Evolutionary conservation across 2,888 invertebrate species (phyloP), one percentile per base, ranked within the genome.

Genomic region (Acleris sparsana): DNA sequence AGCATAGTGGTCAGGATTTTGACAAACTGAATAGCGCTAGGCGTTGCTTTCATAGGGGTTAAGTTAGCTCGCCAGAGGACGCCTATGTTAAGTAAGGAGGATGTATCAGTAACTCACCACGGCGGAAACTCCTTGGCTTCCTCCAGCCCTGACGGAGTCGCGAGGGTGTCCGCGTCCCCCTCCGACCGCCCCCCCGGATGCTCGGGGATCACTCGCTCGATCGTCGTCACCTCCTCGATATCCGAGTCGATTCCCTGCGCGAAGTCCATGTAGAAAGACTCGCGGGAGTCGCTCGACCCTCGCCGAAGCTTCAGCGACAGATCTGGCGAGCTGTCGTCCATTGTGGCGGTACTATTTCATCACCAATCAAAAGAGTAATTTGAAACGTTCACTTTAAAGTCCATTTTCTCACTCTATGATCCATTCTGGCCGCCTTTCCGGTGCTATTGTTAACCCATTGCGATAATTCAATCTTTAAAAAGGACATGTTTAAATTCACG

Each of bases 241-340:
- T 97, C 97, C 20, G 97, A 97, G 88, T 97, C 97, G 83, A 97
- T 97, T 69, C 97, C 97, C 92, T 96, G 96, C 78, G 97, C 97
- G 84, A 97, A 97, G 89, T 97, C 97, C 97, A 97, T 97, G 81
- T 97, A 97, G 86, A 97, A 97, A 63, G 97, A 97, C 86, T 97
- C 97, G 71, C 97, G 93, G 44, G 97, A 97, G 88, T 97, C 97
- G 83, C 96, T 97, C 46, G 97, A 97, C 60, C 97, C 97, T 67
- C 97, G 95, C 75, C 97, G 94, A 83, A 97, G 89, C 90, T 97
- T 96, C 72, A 97, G 93, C 92, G 97, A 97, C 88, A 97, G 91
- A 89, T 97, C 97, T 70, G 97, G 97, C 68, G 97, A 97, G 86
- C 97, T 97, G 93, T 97, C 97, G 92, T 93, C 93, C 93, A 93